Evolutionary conservation across 2,113 vertebrate species (phyloP).

Genomic region (Nannospalax galili): DNA sequence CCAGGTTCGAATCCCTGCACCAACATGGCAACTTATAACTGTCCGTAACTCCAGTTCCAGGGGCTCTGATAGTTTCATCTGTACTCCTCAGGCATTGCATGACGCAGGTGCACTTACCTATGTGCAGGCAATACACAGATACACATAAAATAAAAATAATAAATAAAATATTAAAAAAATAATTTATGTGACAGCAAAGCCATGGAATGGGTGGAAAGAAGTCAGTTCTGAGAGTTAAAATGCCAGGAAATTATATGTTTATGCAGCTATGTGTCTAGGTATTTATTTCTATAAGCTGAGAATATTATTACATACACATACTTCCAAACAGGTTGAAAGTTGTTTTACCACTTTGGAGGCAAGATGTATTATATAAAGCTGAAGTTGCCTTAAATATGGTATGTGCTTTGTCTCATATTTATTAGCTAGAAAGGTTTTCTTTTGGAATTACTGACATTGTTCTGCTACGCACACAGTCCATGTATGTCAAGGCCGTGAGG

Average conservation of each 20-base stretch:
- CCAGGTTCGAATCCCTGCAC: no score
- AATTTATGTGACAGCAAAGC: not conserved
- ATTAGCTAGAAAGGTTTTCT: slow-evolving; percentile 4
- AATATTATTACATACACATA: not conserved
- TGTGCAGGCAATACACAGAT: no score
- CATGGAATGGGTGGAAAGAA: not conserved
- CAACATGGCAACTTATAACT: no score
- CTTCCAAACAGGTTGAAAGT: not conserved
- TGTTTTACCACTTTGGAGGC: not conserved
- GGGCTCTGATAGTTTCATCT: no score
- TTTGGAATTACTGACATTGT: not conserved
- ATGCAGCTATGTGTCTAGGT: not conserved
- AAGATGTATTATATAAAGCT: not conserved
- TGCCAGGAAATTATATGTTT: not conserved
- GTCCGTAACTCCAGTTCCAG: no score
- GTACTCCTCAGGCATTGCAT: no score
- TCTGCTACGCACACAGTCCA: not conserved
- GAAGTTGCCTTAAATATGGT: not conserved
- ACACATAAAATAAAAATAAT: no score
- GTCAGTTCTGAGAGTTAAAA: not conserved
- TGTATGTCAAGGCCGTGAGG: not conserved
- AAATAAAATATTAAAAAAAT: no score
- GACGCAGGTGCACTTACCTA: no score
- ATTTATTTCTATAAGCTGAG: not conserved
- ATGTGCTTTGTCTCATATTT: not conserved